phyloP scores from a whole-genome alignment of 2,888 invertebrate species.

The Xanthostigma xanthostigma region DNA sequence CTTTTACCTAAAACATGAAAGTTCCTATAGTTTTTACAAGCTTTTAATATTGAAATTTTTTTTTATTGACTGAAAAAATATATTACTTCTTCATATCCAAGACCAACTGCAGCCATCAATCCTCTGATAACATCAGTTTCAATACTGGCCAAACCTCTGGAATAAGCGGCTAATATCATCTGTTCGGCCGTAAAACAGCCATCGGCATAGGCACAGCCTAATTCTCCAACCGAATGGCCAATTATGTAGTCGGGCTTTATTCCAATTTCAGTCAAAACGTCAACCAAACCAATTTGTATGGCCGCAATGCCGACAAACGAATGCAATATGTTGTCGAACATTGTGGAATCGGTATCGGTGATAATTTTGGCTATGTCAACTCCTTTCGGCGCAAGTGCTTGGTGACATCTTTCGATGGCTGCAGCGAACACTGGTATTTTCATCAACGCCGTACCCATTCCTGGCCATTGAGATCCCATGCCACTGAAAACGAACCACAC shows the following conservation, averaged over 20 bases:
- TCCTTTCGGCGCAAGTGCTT: conserved; percentile 39
- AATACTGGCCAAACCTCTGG: conserved; percentile 60
- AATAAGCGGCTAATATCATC: conserved; percentile 72
- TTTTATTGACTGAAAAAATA: background rate
- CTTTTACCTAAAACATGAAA: conserved; percentile 26
- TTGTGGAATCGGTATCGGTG: conserved; percentile 35
- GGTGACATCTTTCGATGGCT: conserved; percentile 42
- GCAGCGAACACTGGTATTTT: conserved; percentile 46
- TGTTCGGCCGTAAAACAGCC: conserved; percentile 78
- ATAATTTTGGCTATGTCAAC: conserved; percentile 47
- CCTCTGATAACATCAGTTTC: conserved; percentile 56
- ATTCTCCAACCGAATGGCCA: conserved; percentile 88
- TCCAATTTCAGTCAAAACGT: conserved; percentile 44
- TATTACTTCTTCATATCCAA: conserved; percentile 39
- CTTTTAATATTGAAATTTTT: background rate
- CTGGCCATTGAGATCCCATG: conserved; percentile 61
- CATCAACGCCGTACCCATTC: conserved; percentile 53
- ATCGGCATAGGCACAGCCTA: conserved; percentile 92
- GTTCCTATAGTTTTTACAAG: too few relatives aligned
- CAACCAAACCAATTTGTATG: conserved; percentile 42
- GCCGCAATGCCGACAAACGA: conserved; percentile 56
- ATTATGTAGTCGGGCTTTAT: conserved; percentile 55
- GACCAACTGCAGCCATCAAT: conserved; percentile 79
- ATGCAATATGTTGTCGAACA: conserved; percentile 49
- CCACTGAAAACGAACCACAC: conserved; percentile 58